phyloP scores from a whole-genome alignment of 2,113 vertebrate genomes.

The Montifringilla adamsi region DNA sequence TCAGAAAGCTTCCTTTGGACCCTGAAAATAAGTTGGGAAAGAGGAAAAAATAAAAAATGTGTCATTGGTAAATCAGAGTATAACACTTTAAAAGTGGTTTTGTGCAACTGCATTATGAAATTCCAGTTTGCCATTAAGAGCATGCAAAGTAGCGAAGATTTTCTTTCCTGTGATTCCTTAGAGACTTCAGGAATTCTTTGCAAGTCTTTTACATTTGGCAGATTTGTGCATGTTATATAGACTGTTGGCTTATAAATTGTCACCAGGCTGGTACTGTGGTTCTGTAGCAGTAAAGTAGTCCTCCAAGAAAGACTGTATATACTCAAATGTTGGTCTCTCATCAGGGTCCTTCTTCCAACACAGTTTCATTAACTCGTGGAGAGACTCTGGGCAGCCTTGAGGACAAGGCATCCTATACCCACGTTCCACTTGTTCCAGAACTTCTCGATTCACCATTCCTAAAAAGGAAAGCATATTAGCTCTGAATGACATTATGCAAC shows the following conservation, averaged over 20 bases:
- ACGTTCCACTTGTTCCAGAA: constrained; percentile 93
- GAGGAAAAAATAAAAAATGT: constrained; percentile 38
- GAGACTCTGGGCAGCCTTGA: constrained; percentile 91
- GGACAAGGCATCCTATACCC: constrained; percentile 96
- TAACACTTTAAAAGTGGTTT: constrained; percentile 81
- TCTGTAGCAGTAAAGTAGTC: constrained; percentile 97
- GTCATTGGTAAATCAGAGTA: constrained; percentile 73
- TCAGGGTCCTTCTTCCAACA: constrained; percentile 97
- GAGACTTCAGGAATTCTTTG: constrained; percentile 61
- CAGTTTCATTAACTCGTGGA: constrained; percentile 93
- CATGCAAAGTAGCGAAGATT: constrained; percentile 73
- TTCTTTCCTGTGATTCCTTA: constrained; percentile 73
- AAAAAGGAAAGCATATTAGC: constrained; percentile 2
- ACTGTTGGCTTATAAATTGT: constrained; percentile 86
- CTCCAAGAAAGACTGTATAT: constrained; percentile 95
- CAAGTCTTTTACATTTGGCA: constrained; percentile 75
- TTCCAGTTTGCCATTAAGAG: constrained; percentile 80
- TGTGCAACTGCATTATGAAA: constrained; percentile 76
- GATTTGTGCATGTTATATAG: constrained; percentile 69
- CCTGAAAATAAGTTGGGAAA: constrained; percentile 65
- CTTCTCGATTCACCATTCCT: constrained; percentile 97
- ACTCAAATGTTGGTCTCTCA: constrained; percentile 95
- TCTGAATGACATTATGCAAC: not conserved
- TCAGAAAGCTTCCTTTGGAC: constrained; percentile 72
- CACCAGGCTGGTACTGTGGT: constrained; percentile 95